These are phyloP conservation scores for Chionoecetes opilio DNA, from an alignment of 1,140 invertebrate species.

Conservation along the genomic window DNA sequence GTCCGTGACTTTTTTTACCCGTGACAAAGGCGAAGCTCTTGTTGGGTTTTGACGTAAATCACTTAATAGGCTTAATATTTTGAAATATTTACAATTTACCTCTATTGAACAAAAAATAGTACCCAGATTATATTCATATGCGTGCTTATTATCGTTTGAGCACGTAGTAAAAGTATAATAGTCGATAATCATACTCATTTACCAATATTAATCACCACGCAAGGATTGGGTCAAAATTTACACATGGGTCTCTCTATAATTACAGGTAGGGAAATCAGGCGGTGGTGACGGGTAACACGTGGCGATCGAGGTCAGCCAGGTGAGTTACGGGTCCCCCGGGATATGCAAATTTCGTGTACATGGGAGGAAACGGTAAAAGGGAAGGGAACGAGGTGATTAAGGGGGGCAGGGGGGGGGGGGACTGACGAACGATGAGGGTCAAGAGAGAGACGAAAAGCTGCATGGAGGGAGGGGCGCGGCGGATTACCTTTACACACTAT, in stretches of 20 bases:
- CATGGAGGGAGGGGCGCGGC: background rate
- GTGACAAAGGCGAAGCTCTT: background rate
- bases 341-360: background rate
- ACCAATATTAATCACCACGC: background rate
- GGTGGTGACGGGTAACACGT: background rate
- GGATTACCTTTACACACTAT: background rate
- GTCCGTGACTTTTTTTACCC: background rate
- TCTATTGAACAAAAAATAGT: background rate
- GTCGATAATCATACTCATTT: too few relatives aligned
- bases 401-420: background rate
- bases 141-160: too few relatives aligned
- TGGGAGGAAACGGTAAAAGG: background rate
- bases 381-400: background rate
- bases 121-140: background rate
- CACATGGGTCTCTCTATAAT: background rate
- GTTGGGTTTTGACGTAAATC: background rate
- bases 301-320: slow-evolving; percentile 23
- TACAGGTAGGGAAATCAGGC: background rate
- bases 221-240: background rate
- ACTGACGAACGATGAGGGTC: background rate
- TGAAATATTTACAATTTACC: background rate
- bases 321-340: background rate
- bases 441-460: background rate
- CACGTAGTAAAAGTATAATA: too few relatives aligned
- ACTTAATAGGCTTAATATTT: background rate